Percentiles rank a stretch among this genome's conserved stretches.
phyloP scores from a whole-genome alignment of 2,888 invertebrate species.

The Melanchra persicariae region DNA sequence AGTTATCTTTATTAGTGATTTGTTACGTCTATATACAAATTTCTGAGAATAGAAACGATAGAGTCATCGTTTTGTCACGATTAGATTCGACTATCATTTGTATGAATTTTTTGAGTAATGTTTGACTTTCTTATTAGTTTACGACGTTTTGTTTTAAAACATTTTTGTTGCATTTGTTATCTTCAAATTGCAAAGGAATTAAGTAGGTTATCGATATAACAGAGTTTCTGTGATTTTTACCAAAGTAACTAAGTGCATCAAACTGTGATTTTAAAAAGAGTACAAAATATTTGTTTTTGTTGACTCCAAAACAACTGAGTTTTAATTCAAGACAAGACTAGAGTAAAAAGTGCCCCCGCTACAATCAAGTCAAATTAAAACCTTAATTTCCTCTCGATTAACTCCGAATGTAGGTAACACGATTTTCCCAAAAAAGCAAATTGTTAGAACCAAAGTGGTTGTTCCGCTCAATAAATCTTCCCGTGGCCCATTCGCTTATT shows the following conservation, averaged over 20 bases:
- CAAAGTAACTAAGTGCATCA: too few species aligned
- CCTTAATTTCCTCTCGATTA: constrained; percentile 45
- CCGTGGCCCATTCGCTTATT: constrained; percentile 65
- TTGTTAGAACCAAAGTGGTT: constrained; percentile 58
- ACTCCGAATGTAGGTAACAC: constrained; percentile 38
- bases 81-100: constrained; percentile 21
- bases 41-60: constrained; percentile 48
- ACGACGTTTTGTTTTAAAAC: not conserved
- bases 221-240: not conserved
- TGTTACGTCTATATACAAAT: constrained; percentile 5
- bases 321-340: not conserved
- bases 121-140: constrained; percentile 36
- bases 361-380: constrained; percentile 24
- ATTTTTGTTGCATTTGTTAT: not conserved
- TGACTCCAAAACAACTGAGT: not conserved
- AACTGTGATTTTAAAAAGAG: too few species aligned
- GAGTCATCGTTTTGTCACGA: constrained; percentile 44
- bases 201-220: not conserved
- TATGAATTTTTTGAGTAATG: constrained; percentile 32
- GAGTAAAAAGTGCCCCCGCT: not conserved
- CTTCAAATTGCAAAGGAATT: not conserved
- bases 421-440: constrained; percentile 57
- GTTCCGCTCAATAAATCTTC: constrained; percentile 63
- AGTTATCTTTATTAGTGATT: constrained; percentile 42
- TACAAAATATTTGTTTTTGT: too few species aligned